Percentiles rank a stretch among this genome's conserved stretches.
phyloP scores from a whole-genome alignment of 2,113 vertebrate species.

The Empidonax traillii region DNA sequence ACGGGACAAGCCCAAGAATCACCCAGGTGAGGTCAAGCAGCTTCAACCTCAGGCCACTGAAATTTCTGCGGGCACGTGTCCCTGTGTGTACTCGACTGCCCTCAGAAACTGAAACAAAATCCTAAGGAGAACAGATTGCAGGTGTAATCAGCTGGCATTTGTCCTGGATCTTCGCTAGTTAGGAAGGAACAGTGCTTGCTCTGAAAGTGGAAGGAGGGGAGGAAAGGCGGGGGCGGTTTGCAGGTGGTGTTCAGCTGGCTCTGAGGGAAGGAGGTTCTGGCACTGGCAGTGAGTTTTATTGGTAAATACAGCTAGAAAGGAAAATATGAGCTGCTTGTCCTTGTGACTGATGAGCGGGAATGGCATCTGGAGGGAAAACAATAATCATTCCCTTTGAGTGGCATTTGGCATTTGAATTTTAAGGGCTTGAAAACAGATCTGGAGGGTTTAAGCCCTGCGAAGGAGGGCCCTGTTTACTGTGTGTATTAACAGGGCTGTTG shows the following conservation, averaged over 20 bases:
- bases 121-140: slow-evolving; percentile 2
- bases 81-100: neutral
- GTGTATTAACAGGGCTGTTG: neutral
- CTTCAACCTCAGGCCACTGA: neutral
- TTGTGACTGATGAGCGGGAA: slow-evolving; percentile 11
- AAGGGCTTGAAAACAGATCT: neutral
- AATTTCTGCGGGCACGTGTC: fast-evolving
- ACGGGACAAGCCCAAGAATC: neutral
- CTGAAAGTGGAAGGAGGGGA: neutral
- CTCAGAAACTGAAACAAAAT: neutral
- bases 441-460: neutral
- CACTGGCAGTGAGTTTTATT: neutral
- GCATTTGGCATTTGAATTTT: slow-evolving; percentile 9
- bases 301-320: slow-evolving; percentile 2
- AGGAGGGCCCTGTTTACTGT: neutral
- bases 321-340: neutral
- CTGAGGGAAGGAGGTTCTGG: neutral
- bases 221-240: neutral
- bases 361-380: slow-evolving; percentile 30
- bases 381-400: neutral
- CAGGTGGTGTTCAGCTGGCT: slow-evolving; percentile 12
- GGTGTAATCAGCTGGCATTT: slow-evolving; percentile 54
- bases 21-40: neutral
- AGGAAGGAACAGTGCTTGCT: slow-evolving; percentile 2
- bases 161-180: neutral